phyloP scores from a whole-genome alignment of 2,888 invertebrate genomes.

The Dryobota labecula region DNA sequence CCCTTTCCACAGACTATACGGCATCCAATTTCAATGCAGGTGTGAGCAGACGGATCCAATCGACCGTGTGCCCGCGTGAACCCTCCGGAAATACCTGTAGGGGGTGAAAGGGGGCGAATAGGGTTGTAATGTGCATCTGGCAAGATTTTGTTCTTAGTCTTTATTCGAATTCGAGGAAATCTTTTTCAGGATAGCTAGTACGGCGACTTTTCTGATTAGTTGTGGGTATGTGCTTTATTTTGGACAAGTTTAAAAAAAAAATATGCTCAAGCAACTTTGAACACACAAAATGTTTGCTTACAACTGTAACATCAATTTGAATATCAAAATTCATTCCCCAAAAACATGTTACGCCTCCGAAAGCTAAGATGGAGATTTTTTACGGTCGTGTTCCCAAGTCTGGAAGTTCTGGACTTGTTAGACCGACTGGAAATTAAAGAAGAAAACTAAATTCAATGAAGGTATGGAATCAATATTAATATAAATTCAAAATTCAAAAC shows the following conservation, averaged over 20 bases:
- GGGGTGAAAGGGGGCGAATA: slow-evolving; percentile 12
- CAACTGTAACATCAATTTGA: neutral
- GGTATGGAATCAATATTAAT: no score
- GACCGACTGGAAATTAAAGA: neutral
- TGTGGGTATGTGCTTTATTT: neutral
- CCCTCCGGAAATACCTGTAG: slow-evolving; percentile 41
- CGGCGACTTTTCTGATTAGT: neutral
- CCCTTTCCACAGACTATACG: slow-evolving; percentile 19
- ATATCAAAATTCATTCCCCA: neutral
- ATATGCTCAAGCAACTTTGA: neutral
- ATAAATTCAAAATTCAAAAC: neutral
- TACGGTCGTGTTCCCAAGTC: neutral
- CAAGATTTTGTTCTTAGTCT: slow-evolving; percentile 23
- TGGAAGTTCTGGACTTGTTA: neutral
- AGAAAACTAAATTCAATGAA: neutral
- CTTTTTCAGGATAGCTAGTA: neutral
- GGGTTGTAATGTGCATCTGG: slow-evolving; percentile 33
- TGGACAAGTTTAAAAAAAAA: neutral
- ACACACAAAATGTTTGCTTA: neutral
- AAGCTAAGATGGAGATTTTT: neutral
- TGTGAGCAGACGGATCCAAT: slow-evolving; percentile 48
- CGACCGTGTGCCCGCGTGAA: slow-evolving; percentile 34
- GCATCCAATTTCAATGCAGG: slow-evolving; percentile 60
- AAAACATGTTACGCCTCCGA: neutral
- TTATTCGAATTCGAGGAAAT: slow-evolving; percentile 13